Base-by-base conservation (phyloP, 2,113 vertebrate genomes). In the Corythornis madagascariensis region DNA sequence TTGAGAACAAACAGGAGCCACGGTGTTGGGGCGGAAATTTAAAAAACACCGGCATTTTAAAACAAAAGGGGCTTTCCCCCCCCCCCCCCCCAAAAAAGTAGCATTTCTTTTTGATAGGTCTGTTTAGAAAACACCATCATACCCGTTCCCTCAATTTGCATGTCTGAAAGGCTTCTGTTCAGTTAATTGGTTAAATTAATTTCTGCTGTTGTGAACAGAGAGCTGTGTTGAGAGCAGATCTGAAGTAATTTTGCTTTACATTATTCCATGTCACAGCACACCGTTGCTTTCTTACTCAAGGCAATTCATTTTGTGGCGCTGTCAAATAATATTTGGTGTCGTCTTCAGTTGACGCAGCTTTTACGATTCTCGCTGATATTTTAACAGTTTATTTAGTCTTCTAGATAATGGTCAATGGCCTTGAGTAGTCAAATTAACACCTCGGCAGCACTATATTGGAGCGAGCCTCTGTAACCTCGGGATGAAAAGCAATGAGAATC, bases 401-500 rank as follows among this genome's bases (percentile, higher is more conserved):
- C 38, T n/a, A 87, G 94, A 92, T 82, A 91, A 73, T 86, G 94
- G 83, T 92, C 93, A 90, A 77, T 89, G 94, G 89, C 89, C 88
- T 88, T 85, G 43, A 90, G 95, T 94, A 84, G 89, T 94, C 93
- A 93, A 59, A 59, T 73, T 90, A 97, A 91, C 90, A 80, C 78
- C 79, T 89, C 64, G 4, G 92, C 66, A 69, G 48, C 35, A 17
- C 75, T n/a, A 31, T 74, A 82, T 21, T 31, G 67, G 90, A 88
- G 91, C 92, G 79, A 85, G 89, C 61, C 4, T 70, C 94, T 8
- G 95, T 94, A 82, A 93, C 95, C 83, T 64, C 42, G 10, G 72
- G 96, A 90, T 18, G 89, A 20, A 56, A 85, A 85, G 96, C 87
- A 13, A 77, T 33, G 88, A 67, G 96, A 92, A 95, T 97, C 90